Evolutionary conservation across 2,797 vertebrate species (phyloP).

Genomic region (Gila robusta): DNA sequence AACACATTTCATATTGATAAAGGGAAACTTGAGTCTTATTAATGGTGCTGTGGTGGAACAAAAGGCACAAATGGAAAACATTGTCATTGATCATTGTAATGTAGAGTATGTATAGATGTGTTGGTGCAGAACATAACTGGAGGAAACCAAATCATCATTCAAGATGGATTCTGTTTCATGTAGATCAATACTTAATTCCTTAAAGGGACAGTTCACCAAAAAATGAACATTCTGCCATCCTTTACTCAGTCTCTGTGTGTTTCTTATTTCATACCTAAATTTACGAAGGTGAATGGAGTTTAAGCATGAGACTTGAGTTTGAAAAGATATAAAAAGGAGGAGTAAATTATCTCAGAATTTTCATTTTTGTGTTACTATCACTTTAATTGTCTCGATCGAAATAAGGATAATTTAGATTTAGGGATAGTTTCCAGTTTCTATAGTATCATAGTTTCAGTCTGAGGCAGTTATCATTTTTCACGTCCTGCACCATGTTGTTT

Average conservation of each 20-base stretch:
- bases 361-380: too few relatives aligned
- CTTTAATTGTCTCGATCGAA: too few relatives aligned
- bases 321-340: not conserved
- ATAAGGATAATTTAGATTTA: too few relatives aligned
- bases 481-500: too few relatives aligned
- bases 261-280: not conserved
- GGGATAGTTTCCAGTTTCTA: too few relatives aligned
- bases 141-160: constrained; percentile 13
- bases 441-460: too few relatives aligned
- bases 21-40: not conserved
- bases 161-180: constrained; percentile 14
- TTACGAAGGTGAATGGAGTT: not conserved
- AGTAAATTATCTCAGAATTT: not conserved
- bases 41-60: too few relatives aligned
- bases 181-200: not conserved
- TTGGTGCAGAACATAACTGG: not conserved
- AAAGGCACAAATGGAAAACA: not conserved
- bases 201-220: not conserved
- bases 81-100: constrained; percentile 28
- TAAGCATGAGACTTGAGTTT: not conserved
- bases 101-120: not conserved
- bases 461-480: too few relatives aligned
- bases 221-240: not conserved
- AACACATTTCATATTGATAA: not conserved
- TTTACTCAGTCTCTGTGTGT: not conserved